phyloP scores from a whole-genome alignment of 2,797 vertebrate species.

The Bovichtus diacanthus region DNA sequence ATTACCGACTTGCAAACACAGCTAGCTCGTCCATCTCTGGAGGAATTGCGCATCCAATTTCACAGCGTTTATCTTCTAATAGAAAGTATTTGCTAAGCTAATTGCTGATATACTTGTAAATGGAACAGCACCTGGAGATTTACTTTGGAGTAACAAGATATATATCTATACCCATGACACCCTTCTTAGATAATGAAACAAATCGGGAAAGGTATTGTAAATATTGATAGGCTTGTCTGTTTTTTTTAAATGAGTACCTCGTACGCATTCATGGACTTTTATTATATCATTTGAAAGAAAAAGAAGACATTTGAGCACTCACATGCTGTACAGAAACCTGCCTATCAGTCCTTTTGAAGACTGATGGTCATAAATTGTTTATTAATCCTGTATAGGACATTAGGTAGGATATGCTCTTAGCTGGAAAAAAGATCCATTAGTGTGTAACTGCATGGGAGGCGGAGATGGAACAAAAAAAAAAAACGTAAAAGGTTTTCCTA shows the following conservation, averaged over 20 bases:
- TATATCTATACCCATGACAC: conserved; percentile 12
- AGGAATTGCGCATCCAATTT: conserved; percentile 39
- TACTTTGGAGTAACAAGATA: conserved; percentile 23
- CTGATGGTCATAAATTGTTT: conserved; percentile 70
- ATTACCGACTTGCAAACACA: conserved; percentile 34
- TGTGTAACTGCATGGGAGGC: conserved; percentile 56
- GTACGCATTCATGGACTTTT: conserved; percentile 2
- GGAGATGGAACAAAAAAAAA: conserved; percentile 40
- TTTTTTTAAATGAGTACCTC: conserved; percentile 8
- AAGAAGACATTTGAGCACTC: conserved; percentile 15
- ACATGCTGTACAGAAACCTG: conserved; percentile 19
- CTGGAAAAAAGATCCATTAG: conserved; percentile 78
- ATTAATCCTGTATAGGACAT: conserved; percentile 70
- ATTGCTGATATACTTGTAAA: conserved; percentile 38
- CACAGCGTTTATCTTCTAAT: conserved; percentile 38
- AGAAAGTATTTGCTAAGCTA: conserved; percentile 30
- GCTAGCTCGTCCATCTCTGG: conserved; percentile 17
- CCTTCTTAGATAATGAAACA: conserved; percentile 12
- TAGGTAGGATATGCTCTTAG: conserved; percentile 68
- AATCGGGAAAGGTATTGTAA: neutral
- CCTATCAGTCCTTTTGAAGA: conserved; percentile 53
- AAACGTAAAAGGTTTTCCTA: conserved; percentile 78
- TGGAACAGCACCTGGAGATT: conserved; percentile 31
- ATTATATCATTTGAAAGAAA: conserved; percentile 7
- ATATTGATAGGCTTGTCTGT: conserved; percentile 2